Base-by-base conservation (phyloP, 2,797 vertebrate species). In the Cuniculus paca region DNA sequence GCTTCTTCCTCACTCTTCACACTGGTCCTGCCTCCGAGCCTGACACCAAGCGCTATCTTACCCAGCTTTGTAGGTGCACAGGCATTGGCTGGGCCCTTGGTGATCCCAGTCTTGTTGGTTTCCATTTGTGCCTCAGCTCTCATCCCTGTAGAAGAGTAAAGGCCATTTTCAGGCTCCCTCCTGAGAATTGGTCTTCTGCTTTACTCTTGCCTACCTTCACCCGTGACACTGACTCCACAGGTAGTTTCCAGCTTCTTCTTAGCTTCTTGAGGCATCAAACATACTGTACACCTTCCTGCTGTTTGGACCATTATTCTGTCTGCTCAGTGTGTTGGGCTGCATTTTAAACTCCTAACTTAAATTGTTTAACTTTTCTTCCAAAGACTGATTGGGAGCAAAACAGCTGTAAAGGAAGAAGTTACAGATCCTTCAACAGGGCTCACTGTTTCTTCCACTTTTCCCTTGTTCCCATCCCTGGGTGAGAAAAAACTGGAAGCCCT, bases 311-410 rank as follows among this genome's bases (percentile, higher is more conserved):
- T 56, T 56, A 61, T 50, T 22, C 20, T 2, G 22, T 52, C 17
- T 63, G 80, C 63, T 56, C 28, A 14, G 22, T 45, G 39, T 70
- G 20, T 12, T 63, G 36, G 24, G 50, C 81, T 85, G 31, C 65
- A 50, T 89, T 70, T 82, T 70, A 86, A 92, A 58, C 61, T 39
- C 26, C 22, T 87, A n/a, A 95, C 77, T 86, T 82, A 72, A 94
- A 72, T 39, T 31, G 60, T 34, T 78, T 63, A 65, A 26, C 63
- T 65, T 93, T 61, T 61, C 31, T 74, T 82, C 22, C n/a, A 26
- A 10, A 36, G 48, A 50, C 36, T 63, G 60, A 3, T 14, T 36
- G 31, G 88, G 68, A 86, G 48, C 42, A 70, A 65, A 90, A 79
- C 39, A 61, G 19, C 9, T 42, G 19, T 26, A 42, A 70, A 80